Evolutionary conservation across 2,888 invertebrate species (phyloP).

Genomic region (Meghimatium bilineatum): DNA sequence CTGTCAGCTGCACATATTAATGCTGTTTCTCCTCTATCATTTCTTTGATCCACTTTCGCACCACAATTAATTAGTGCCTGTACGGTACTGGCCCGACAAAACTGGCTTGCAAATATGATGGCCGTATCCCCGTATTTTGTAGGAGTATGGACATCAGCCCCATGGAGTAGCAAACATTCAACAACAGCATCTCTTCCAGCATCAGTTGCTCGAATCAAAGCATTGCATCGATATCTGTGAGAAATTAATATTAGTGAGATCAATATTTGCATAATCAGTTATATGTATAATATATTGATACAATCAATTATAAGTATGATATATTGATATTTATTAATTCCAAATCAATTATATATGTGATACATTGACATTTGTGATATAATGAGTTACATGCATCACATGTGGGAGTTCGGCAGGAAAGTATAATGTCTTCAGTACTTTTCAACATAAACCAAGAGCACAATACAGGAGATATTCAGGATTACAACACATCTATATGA

Average conservation of each 20-base stretch:
- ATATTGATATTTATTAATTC: too few relatives aligned
- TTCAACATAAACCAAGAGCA: too few relatives aligned
- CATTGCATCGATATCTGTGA: conserved; percentile 36
- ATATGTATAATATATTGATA: not conserved
- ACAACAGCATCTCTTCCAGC: conserved; percentile 35
- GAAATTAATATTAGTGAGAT: not conserved
- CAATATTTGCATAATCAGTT: not conserved
- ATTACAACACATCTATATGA: too few relatives aligned
- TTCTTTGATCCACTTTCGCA: conserved; percentile 29
- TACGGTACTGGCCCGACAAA: conserved; percentile 17
- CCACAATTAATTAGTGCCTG: conserved; percentile 3
- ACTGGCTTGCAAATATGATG: conserved; percentile 35
- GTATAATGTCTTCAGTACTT: too few relatives aligned
- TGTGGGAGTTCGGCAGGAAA: too few relatives aligned
- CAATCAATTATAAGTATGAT: too few relatives aligned
- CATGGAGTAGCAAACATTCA: not conserved
- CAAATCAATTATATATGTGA: too few relatives aligned
- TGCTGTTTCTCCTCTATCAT: conserved; percentile 48
- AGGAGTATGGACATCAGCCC: conserved; percentile 32
- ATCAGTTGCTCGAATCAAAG: conserved; percentile 34
- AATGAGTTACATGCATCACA: too few relatives aligned
- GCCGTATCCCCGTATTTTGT: conserved; percentile 34
- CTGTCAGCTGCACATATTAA: conserved; percentile 45
- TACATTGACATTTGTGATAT: too few relatives aligned
- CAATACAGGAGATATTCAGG: too few relatives aligned